Base-by-base conservation (phyloP, 2,113 vertebrate species). In the Lepisosteus osseus region DNA sequence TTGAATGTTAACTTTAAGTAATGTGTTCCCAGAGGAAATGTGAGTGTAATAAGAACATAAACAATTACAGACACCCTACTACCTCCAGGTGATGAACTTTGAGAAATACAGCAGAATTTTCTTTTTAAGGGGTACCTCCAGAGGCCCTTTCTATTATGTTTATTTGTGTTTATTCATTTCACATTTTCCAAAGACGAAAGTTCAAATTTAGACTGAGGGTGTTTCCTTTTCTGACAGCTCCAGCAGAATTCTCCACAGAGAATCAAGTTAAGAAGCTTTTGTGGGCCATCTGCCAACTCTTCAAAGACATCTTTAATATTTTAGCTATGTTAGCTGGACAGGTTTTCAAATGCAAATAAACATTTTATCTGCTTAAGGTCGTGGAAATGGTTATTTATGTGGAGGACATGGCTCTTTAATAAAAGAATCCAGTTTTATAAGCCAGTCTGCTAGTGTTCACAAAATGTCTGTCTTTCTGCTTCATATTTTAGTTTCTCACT, bases 311-410 rank as follows among this genome's bases (percentile, higher is more conserved):
- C 62, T 41, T 65, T 43, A 65, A 65, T 6, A 65, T 65, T 65
- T 65, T 40, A 64, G 62, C 62, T 62, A 62, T 62, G 13, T 62
- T 62, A 12, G 61, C 61, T 62, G 17, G 61, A 62, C 61, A 62
- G 8, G n/a, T 62, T 62, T 62, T 62, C 8, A 62, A n/a, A 62
- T 62, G 61, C 61, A 62, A 62, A 62, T 62, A 5, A 62, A 62
- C 3, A 15, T 62, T 13, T 15, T 3, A 62, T 62, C 61, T 29
- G 9, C 62, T 41, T 43, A 41, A 65, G 41, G 62, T 65, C 62
- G 41, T 65, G 62, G 17, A 65, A 65, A 65, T 65, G 2, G 29
- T 65, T 65, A 65, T 65, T 65, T 65, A 65, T 65, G 62, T 41
- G 41, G 17, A 65, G 62, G n/a, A 41, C 13, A 12, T 43, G 62